Evolutionary conservation across 1,140 invertebrate species (phyloP).

Genomic region (Venustaconcha ellipsiformis): DNA sequence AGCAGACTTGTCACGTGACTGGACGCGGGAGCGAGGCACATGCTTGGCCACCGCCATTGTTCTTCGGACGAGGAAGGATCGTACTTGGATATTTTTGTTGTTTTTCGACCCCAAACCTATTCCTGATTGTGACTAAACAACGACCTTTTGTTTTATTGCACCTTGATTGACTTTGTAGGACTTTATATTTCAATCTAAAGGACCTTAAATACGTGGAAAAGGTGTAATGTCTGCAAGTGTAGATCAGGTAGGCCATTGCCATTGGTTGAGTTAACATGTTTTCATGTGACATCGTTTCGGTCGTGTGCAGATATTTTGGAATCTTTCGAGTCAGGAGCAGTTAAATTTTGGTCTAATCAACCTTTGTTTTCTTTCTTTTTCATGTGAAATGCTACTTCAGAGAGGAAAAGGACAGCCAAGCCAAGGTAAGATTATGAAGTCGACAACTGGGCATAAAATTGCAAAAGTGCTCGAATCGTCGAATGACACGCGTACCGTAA

Average conservation of each 20-base stretch:
- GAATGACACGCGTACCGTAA: neutral
- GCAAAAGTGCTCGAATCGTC: neutral
- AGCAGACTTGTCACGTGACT: slow-evolving; percentile 52
- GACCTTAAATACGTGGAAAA: slow-evolving; percentile 33
- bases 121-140: slow-evolving; percentile 12
- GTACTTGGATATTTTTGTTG: slow-evolving; percentile 31
- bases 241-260: slow-evolving; percentile 57
- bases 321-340: slow-evolving; percentile 2
- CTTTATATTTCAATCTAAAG: slow-evolving; percentile 38
- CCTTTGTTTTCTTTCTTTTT: slow-evolving; percentile 43
- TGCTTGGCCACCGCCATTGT: slow-evolving; percentile 62
- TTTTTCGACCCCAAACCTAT: slow-evolving; percentile 26
- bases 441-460: neutral
- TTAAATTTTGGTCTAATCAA: neutral
- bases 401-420: slow-evolving; percentile 64
- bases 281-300: slow-evolving; percentile 24
- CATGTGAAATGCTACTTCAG: slow-evolving; percentile 45
- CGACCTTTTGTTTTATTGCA: slow-evolving; percentile 14
- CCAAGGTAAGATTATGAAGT: slow-evolving; percentile 49
- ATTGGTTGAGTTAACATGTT: slow-evolving; percentile 34
- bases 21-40: slow-evolving; percentile 58
- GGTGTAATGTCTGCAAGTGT: slow-evolving; percentile 66
- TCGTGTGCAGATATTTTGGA: slow-evolving; percentile 15
- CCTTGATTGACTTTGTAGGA: slow-evolving; percentile 42
- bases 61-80: slow-evolving; percentile 33